Evolutionary conservation across 2,888 invertebrate species (phyloP).

Genomic region (Enchytraeus crypticus): DNA sequence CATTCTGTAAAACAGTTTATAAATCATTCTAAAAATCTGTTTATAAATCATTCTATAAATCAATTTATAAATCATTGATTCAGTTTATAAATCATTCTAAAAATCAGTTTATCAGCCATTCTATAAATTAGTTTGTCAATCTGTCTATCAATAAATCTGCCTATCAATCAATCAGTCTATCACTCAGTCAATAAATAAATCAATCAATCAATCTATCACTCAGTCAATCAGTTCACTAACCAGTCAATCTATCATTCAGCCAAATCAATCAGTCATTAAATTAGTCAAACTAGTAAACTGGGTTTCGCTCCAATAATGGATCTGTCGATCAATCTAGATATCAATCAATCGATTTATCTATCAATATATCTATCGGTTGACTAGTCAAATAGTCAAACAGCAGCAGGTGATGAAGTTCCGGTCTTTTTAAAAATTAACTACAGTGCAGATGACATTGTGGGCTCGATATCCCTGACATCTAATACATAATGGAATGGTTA

Average conservation of each 20-base stretch:
- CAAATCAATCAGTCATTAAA: too few relatives aligned
- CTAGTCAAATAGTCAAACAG: too few relatives aligned
- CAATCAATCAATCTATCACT: background rate
- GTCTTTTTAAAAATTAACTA: too few relatives aligned
- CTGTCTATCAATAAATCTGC: background rate
- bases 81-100: background rate
- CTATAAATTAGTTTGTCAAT: background rate
- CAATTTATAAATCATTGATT: background rate
- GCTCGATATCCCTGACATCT: too few relatives aligned
- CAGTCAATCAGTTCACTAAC: background rate
- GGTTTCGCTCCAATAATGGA: too few relatives aligned
- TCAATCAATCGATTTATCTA: too few relatives aligned
- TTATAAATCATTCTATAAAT: background rate
- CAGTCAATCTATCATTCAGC: background rate
- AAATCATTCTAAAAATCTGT: background rate
- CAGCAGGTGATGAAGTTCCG: too few relatives aligned
- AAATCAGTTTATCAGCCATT: background rate
- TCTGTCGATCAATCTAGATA: too few relatives aligned
- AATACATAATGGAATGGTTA: too few relatives aligned
- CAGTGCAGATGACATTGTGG: too few relatives aligned
- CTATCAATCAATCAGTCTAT: background rate
- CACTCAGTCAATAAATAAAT: background rate
- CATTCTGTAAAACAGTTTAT: background rate
- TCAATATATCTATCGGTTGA: too few relatives aligned
- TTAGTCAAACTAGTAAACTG: too few relatives aligned